Conservation (phyloP, 2,888 invertebrate genomes). For the Nowickia ferox region DNA sequence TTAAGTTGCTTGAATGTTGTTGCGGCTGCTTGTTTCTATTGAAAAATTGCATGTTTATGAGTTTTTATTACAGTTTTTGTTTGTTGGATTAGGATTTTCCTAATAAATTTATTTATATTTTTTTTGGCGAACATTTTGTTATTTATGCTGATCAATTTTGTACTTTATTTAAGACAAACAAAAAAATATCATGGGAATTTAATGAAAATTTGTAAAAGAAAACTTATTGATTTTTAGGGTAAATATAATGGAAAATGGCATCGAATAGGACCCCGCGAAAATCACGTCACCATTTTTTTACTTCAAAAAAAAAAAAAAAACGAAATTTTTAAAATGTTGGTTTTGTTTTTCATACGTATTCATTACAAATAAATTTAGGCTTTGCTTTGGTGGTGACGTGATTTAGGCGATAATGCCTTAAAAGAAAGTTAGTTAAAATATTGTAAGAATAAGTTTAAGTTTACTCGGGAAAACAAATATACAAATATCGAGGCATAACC, state of each 20-base stretch:
- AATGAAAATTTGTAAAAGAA: slow-evolving; percentile 5
- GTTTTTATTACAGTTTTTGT: slow-evolving; percentile 29
- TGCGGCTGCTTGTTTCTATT: slow-evolving; percentile 43
- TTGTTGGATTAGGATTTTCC: slow-evolving; percentile 33
- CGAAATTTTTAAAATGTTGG: too few relatives aligned
- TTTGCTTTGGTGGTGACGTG: too few relatives aligned
- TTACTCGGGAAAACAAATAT: too few relatives aligned
- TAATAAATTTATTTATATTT: slow-evolving; percentile 51
- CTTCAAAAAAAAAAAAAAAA: too few relatives aligned
- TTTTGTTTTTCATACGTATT: too few relatives aligned
- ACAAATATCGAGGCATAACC: too few relatives aligned
- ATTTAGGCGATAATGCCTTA: too few relatives aligned
- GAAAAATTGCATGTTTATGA: slow-evolving; percentile 50
- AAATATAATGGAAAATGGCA: not conserved
- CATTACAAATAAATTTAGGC: too few relatives aligned
- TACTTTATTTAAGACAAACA: slow-evolving; percentile 67
- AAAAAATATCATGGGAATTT: slow-evolving; percentile 81
- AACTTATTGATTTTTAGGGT: slow-evolving; percentile 4
- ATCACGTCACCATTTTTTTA: too few relatives aligned
- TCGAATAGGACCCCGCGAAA: too few relatives aligned
- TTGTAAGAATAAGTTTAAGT: too few relatives aligned
- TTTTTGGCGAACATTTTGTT: slow-evolving; percentile 40
- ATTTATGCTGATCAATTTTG: slow-evolving; percentile 54
- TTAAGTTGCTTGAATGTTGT: slow-evolving; percentile 67
- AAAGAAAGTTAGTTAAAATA: too few relatives aligned